Conservation (phyloP, 2,797 vertebrate genomes). For the Acrocephalus scirpaceus region DNA sequence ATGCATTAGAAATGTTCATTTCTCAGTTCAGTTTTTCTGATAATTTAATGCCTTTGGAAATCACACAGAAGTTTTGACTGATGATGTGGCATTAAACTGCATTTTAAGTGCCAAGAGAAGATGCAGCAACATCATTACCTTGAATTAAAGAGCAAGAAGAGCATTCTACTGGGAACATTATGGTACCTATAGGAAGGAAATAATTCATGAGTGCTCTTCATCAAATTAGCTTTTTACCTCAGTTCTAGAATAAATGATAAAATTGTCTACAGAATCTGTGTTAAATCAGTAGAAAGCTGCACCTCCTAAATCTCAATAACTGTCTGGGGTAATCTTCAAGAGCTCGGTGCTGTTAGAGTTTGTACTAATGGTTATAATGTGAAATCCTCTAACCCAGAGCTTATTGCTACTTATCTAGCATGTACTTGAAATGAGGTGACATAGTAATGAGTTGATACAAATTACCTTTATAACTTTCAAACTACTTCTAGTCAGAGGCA, state of each 20-base stretch:
- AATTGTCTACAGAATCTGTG: slow-evolving; percentile 69
- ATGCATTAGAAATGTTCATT: slow-evolving; percentile 1
- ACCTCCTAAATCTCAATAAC: slow-evolving; percentile 71
- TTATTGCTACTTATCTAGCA: slow-evolving; percentile 72
- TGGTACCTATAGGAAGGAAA: slow-evolving; percentile 53
- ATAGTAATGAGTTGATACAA: slow-evolving; percentile 81
- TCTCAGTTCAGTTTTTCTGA: slow-evolving; percentile 29
- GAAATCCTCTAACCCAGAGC: slow-evolving; percentile 40
- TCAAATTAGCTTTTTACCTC: slow-evolving; percentile 73
- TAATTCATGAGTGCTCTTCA: slow-evolving; percentile 62
- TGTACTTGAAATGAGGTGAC: slow-evolving; percentile 83
- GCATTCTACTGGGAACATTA: slow-evolving; percentile 37
- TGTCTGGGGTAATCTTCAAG: slow-evolving; percentile 69
- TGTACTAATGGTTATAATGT: slow-evolving; percentile 60
- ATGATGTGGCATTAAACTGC: slow-evolving; percentile 17
- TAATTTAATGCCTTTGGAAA: slow-evolving; percentile 48
- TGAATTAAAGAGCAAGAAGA: slow-evolving; percentile 63
- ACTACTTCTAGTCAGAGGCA: slow-evolving; percentile 76
- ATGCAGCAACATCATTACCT: slow-evolving; percentile 56
- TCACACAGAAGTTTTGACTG: neutral
- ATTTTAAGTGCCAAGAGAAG: slow-evolving; percentile 50
- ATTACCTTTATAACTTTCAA: slow-evolving; percentile 86
- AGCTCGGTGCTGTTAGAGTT: slow-evolving; percentile 63
- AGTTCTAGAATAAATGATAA: slow-evolving; percentile 69
- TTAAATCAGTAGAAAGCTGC: slow-evolving; percentile 55